Conservation (phyloP, 2,113 vertebrate species). For the Lepisosteus oculatus region DNA sequence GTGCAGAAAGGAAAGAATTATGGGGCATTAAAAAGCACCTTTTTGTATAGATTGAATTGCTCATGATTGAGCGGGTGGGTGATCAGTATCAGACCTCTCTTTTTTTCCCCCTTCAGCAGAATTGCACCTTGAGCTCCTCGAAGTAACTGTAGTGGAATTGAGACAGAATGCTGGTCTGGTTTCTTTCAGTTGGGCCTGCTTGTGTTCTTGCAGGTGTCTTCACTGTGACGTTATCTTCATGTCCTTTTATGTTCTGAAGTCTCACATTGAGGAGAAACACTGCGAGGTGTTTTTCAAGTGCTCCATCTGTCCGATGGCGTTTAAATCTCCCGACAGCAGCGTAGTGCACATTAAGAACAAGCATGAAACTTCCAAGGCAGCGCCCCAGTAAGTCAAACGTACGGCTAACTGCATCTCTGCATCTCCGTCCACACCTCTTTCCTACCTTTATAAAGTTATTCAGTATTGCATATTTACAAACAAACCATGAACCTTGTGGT, state of each 20-base stretch:
- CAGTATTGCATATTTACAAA: neutral
- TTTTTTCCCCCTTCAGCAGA: neutral
- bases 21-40: too few relatives aligned
- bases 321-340: slow-evolving; percentile 81
- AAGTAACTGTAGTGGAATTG: too few relatives aligned
- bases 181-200: neutral
- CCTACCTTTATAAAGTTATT: too few relatives aligned
- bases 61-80: too few relatives aligned
- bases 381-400: slow-evolving; percentile 79
- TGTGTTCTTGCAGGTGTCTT: slow-evolving; percentile 74
- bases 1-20: too few relatives aligned
- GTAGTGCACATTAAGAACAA: slow-evolving; percentile 76
- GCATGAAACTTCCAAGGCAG: slow-evolving; percentile 60
- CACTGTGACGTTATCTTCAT: slow-evolving; percentile 88
- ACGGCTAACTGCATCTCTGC: too few relatives aligned
- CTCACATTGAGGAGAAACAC: slow-evolving; percentile 89
- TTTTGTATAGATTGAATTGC: too few relatives aligned
- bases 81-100: neutral
- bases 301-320: slow-evolving; percentile 87
- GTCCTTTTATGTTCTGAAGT: slow-evolving; percentile 81
- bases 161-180: too few relatives aligned
- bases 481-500: neutral
- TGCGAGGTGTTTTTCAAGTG: slow-evolving; percentile 92
- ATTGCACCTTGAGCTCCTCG: too few relatives aligned
- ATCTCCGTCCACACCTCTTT: too few relatives aligned